A percentile compares a stretch with the other conserved stretches of the same genome.
Evolutionary conservation across 2,888 invertebrate genomes (phyloP).

Genomic region (Pogonocherus hispidulus): DNA sequence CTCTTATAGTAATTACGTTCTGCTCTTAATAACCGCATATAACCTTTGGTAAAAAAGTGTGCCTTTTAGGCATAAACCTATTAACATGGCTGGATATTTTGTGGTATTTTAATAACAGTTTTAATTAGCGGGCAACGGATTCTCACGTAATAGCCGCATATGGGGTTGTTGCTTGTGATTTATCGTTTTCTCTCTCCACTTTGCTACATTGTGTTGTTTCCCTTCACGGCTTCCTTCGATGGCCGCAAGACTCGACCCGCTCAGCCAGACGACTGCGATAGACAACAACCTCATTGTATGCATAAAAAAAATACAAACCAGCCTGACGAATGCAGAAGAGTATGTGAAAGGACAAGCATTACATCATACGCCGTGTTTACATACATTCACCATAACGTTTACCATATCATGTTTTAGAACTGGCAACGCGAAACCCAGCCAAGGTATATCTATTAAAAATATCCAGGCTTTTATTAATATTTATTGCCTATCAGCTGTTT

Average conservation of each 20-base stretch:
- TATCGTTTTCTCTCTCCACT: constrained; percentile 51
- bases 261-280: constrained; percentile 26
- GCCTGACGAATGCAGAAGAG: constrained; percentile 34
- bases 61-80: constrained; percentile 47
- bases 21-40: constrained; percentile 32
- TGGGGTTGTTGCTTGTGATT: constrained; percentile 56
- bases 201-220: constrained; percentile 49
- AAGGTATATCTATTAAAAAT: constrained; percentile 12
- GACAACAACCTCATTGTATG: constrained; percentile 36
- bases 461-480: constrained; percentile 17
- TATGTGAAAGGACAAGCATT: constrained; percentile 39
- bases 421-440: constrained; percentile 19
- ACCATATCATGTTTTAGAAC: constrained; percentile 35
- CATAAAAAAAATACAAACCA: constrained; percentile 27
- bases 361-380: constrained; percentile 40
- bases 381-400: constrained; percentile 33
- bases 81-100: constrained; percentile 54
- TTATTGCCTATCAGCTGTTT: constrained; percentile 15
- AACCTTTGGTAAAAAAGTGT: constrained; percentile 34
- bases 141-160: constrained; percentile 54
- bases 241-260: constrained; percentile 25
- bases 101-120: constrained; percentile 61
- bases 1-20: constrained; percentile 36
- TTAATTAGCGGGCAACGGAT: constrained; percentile 57
- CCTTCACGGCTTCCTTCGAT: constrained; percentile 23